Base-by-base conservation (phyloP, 2,113 vertebrate genomes). In the Pachypanchax playfairii region DNA sequence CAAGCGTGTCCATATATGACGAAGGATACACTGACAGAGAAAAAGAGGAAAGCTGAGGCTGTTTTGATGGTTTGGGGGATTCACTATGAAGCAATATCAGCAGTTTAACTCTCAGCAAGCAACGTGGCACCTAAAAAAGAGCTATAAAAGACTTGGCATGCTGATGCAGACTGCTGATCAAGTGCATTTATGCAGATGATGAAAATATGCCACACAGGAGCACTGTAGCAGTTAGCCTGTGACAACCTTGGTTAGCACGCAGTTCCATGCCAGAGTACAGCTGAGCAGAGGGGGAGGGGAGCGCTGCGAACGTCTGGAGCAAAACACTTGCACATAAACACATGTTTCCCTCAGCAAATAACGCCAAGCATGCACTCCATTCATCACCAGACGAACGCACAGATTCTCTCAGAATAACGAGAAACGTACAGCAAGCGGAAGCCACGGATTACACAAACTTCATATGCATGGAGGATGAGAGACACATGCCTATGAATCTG, bases 191-290 rank as follows among this genome's bases (percentile, higher is more conserved):
- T 39, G 51, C 56, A 56, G 72, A 21, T 55, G 11, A 20, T 42
- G 38, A 42, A 53, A 62, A 66, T 38, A 52, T 49, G 50, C 42
- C 56, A 68, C 17, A 21, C 42, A 3, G 1, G 21, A 75, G 38
- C 66, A 77, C 65, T 52, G 57, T 59, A 76, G 80, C 68, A 67
- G 50, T 65, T 78, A 78, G 77, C 63, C 49, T 54, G 14, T 29
- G 65, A 61, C 58, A 61, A 69, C 70, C 42, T 70, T 25, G 1
- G 70, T 80, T 87, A 84, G 84, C 80, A 87, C 85, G 80, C 82
- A 85, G 75, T 73, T 76, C 73, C 54, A 63, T 61, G 57, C 60
- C 60, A 72, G 69, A 77, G 64, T 53, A 70, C 62, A 83, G 70
- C 65, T 61, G 35, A 57, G 61, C 63, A 5, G 48, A 52, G 81